Conservation (phyloP, 2,797 vertebrate genomes). For the Lacerta agilis region DNA sequence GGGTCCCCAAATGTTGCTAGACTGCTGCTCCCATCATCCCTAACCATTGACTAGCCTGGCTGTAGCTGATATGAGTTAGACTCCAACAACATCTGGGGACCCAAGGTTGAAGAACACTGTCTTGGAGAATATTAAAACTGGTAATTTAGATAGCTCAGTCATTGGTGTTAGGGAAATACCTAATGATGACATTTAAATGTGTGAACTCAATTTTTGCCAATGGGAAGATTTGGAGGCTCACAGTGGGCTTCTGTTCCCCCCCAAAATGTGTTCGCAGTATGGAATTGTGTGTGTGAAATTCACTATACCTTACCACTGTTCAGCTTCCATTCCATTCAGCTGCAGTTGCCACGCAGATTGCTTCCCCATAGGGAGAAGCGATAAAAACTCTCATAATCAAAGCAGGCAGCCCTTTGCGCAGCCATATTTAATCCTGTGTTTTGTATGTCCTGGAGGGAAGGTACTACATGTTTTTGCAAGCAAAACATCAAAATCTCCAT, state of each 20-base stretch:
- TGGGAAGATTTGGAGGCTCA: not conserved
- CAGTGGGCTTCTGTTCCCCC: too few species aligned
- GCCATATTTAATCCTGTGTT: not conserved
- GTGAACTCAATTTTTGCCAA: too few species aligned
- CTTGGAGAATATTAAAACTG: not conserved
- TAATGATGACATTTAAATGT: not conserved
- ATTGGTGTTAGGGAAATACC: not conserved
- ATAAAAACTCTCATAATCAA: conserved; percentile 1
- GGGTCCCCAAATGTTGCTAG: too few species aligned
- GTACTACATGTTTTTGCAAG: conserved; percentile 31
- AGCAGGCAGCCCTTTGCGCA: conserved; percentile 20
- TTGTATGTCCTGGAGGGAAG: not conserved
- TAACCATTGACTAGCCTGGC: too few species aligned
- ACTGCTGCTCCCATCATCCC: too few species aligned
- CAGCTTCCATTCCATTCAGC: too few species aligned
- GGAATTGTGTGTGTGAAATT: too few species aligned
- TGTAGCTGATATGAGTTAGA: too few species aligned
- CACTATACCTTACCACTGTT: too few species aligned
- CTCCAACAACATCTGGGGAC: too few species aligned
- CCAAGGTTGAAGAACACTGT: not conserved
- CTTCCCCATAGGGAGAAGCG: not conserved
- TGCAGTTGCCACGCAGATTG: not conserved
- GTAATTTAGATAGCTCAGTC: not conserved
- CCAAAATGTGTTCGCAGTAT: too few species aligned
- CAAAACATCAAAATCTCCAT: conserved; percentile 35